Evolutionary conservation across 2,113 vertebrate genomes (phyloP).

Genomic region (Chauna torquata): DNA sequence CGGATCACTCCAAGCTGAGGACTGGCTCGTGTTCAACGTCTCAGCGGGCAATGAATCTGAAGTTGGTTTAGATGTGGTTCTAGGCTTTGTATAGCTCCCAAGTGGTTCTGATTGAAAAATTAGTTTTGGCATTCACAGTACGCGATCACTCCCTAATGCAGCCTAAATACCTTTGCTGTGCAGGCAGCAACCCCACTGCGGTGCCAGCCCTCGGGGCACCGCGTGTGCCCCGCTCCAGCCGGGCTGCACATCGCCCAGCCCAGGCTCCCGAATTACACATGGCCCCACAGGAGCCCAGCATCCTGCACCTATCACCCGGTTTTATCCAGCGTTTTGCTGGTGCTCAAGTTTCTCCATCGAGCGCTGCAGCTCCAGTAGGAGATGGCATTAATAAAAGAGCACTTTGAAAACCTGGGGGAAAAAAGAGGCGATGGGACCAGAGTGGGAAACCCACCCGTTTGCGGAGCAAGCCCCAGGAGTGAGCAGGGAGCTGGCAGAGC

Average conservation of each 20-base stretch:
- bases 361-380: neutral
- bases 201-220: neutral
- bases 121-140: neutral
- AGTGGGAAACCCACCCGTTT: fast-evolving
- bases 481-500: neutral
- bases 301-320: neutral
- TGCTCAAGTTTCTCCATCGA: neutral
- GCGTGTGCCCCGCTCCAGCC: fast-evolving
- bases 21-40: neutral
- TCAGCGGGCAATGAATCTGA: neutral
- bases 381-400: neutral
- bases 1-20: neutral
- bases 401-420: neutral
- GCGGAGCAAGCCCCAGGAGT: neutral
- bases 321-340: neutral
- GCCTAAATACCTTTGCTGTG: neutral
- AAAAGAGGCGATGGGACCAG: neutral
- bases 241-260: too few species aligned
- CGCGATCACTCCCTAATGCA: neutral
- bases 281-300: neutral
- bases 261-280: neutral
- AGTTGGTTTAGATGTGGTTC: neutral
- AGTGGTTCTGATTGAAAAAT: neutral
- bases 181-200: fast-evolving
- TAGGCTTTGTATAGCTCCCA: neutral